Evolutionary conservation across 1,140 invertebrate genomes (phyloP).

Genomic region (Drosophila saltans): DNA sequence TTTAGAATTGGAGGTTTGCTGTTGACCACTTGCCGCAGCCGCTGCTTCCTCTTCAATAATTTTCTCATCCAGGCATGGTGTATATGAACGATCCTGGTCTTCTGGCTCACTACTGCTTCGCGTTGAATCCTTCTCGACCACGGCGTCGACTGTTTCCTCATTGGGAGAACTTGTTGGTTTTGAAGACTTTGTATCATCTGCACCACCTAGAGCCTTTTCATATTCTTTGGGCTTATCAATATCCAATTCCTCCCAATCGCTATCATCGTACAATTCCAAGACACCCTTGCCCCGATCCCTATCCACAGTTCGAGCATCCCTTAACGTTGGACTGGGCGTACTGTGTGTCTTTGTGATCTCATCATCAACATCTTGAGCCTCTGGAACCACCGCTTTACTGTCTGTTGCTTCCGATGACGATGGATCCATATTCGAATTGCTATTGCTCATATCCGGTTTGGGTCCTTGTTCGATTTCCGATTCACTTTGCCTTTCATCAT

Average conservation of each 20-base stretch:
- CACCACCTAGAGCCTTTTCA: constrained; percentile 57
- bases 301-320: constrained; percentile 46
- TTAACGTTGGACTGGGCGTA: constrained; percentile 60
- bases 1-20: constrained; percentile 7
- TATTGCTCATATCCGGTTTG: constrained; percentile 7
- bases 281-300: constrained; percentile 68
- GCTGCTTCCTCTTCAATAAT: constrained; percentile 70
- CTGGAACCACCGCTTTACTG: constrained; percentile 8
- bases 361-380: constrained; percentile 20
- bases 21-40: background rate
- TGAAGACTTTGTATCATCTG: background rate
- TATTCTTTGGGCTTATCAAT: constrained; percentile 77
- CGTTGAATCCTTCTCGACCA: background rate
- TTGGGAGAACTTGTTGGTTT: constrained; percentile 14
- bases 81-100: constrained; percentile 85
- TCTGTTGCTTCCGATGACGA: background rate
- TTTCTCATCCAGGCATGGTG: constrained; percentile 87
- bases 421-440: background rate
- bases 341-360: constrained; percentile 42
- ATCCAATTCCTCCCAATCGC: constrained; percentile 82
- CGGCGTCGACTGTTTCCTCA: constrained; percentile 10
- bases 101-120: constrained; percentile 43
- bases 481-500: constrained; percentile 31
- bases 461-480: constrained; percentile 27
- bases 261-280: constrained; percentile 82